Evolutionary conservation across 2,888 invertebrate species (phyloP).

Genomic region (Drosophila melanosoma): DNA sequence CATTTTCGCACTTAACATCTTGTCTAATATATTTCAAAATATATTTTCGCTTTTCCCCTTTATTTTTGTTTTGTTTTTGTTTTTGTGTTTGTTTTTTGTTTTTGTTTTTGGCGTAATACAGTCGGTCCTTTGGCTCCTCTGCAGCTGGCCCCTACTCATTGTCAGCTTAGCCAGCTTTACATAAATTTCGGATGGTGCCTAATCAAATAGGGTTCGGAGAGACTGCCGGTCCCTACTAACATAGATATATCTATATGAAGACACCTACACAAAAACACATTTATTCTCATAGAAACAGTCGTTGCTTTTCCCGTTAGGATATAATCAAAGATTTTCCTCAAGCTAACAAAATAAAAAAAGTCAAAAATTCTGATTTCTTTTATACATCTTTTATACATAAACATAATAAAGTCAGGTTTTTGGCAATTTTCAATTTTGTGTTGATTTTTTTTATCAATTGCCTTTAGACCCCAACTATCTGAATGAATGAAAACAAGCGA

Average conservation of each 20-base stretch:
- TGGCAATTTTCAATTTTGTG: not conserved
- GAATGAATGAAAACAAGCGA: not conserved
- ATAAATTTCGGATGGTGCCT: slow-evolving; percentile 66
- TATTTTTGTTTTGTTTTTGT: not conserved
- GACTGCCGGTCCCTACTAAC: not conserved
- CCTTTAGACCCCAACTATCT: not conserved
- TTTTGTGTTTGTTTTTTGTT: not conserved
- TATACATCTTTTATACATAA: not conserved
- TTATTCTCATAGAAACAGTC: not conserved
- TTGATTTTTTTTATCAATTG: not conserved
- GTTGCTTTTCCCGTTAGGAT: slow-evolving; percentile 15
- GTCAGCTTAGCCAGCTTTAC: slow-evolving; percentile 62
- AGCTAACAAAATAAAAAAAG: not conserved
- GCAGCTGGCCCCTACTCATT: slow-evolving; percentile 10
- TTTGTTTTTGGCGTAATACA: slow-evolving; percentile 1
- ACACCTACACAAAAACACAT: not conserved
- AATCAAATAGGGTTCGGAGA: slow-evolving; percentile 68
- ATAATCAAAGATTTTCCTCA: slow-evolving; percentile 11
- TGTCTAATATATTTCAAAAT: slow-evolving; percentile 55
- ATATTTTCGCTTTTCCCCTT: slow-evolving; percentile 3
- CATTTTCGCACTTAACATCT: slow-evolving; percentile 46
- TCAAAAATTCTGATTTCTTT: not conserved
- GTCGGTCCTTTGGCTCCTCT: slow-evolving; percentile 4
- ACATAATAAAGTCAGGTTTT: not conserved
- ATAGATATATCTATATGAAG: not conserved